phyloP scores from a whole-genome alignment of 2,888 invertebrate genomes.

The Netelia inedita region DNA sequence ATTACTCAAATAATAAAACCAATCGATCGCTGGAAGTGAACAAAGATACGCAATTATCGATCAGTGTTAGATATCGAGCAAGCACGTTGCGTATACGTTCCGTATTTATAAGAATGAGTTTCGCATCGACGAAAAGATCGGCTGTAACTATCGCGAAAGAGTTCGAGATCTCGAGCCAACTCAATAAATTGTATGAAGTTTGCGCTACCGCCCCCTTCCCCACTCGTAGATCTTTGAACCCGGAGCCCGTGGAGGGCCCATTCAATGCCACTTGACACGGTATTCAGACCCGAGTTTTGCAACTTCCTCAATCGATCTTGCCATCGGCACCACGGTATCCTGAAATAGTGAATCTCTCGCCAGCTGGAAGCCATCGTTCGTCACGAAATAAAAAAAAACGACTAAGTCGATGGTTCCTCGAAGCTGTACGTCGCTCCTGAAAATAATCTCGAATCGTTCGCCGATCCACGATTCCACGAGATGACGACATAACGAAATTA shows the following conservation, averaged over 20 bases:
- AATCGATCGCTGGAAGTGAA: constrained; percentile 36
- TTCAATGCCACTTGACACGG: constrained; percentile 75
- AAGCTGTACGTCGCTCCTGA: neutral
- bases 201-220: constrained; percentile 71
- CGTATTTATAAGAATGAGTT: constrained; percentile 24
- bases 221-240: constrained; percentile 69
- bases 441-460: neutral
- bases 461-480: neutral
- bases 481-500: neutral
- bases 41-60: constrained; percentile 1
- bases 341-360: constrained; percentile 74
- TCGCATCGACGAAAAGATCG: constrained; percentile 40
- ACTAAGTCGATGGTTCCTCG: neutral
- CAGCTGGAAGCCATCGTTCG: constrained; percentile 67
- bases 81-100: neutral
- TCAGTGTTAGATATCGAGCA: neutral
- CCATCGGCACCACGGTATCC: constrained; percentile 73
- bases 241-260: constrained; percentile 71
- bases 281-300: constrained; percentile 74
- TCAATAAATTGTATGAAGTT: constrained; percentile 74
- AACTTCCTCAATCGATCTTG: constrained; percentile 77
- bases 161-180: constrained; percentile 62
- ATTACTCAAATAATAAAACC: constrained; percentile 5
- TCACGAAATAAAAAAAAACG: constrained; percentile 59
- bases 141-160: constrained; percentile 39